A percentile compares a stretch with the other conserved stretches of the same genome.
phyloP scores from a whole-genome alignment of 2,113 vertebrate species.

The Orthonyx spaldingii region DNA sequence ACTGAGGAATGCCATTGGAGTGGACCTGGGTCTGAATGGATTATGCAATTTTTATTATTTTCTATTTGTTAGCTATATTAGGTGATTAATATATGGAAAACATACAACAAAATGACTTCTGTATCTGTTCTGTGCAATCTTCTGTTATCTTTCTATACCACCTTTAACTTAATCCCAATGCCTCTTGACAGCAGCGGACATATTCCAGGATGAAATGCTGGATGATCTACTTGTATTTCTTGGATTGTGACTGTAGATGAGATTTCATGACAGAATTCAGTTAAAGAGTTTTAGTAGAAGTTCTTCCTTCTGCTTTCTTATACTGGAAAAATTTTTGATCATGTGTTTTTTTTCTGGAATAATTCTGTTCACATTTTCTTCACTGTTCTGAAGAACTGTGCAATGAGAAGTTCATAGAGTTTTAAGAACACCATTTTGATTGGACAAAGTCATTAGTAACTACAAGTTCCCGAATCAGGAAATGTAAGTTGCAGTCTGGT shows the following conservation, averaged over 20 bases:
- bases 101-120: background rate
- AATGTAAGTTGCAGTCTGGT: background rate
- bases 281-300: background rate
- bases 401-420: background rate
- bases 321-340: background rate
- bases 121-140: background rate
- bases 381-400: background rate
- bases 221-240: background rate
- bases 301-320: background rate
- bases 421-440: background rate
- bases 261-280: background rate
- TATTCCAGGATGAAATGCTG: background rate
- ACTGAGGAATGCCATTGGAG: background rate
- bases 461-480: background rate
- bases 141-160: background rate
- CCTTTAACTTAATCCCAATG: background rate
- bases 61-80: background rate
- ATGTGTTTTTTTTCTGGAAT: background rate
- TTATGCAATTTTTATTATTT: background rate
- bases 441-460: background rate
- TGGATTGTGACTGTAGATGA: background rate
- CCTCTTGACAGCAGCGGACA: background rate
- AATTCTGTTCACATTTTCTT: background rate
- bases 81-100: background rate
- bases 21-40: accelerated